These are phyloP conservation scores for Acropternis orthonyx DNA, from an alignment of 2,797 vertebrate species.

Conservation along the genomic window DNA sequence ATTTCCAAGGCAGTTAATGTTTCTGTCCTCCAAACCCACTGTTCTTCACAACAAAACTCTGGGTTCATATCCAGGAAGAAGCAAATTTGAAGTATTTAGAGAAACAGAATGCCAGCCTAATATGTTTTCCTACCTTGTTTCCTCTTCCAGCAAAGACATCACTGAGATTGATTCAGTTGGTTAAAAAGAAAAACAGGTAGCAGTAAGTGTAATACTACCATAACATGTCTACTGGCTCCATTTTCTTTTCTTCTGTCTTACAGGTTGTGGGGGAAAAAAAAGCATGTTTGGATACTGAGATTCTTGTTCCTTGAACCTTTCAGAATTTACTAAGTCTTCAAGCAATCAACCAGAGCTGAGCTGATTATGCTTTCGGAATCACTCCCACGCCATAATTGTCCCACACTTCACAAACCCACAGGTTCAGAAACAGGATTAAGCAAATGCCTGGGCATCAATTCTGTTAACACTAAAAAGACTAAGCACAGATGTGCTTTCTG, in stretches of 20 bases:
- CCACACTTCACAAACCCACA: background rate
- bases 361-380: background rate
- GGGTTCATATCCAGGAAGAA: background rate
- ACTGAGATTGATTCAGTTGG: background rate
- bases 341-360: fast-evolving
- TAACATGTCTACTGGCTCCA: background rate
- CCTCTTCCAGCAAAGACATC: background rate
- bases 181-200: background rate
- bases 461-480: background rate
- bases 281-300: background rate
- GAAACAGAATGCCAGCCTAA: background rate
- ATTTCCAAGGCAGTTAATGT: fast-evolving
- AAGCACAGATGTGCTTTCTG: background rate
- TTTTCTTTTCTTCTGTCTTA: background rate
- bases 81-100: background rate
- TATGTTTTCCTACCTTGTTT: background rate
- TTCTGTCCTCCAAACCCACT: background rate
- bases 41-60: background rate
- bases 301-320: too few relatives aligned
- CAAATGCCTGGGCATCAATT: background rate
- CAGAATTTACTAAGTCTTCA: background rate
- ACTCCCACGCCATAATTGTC: background rate
- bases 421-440: background rate
- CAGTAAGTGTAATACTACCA: background rate
- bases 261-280: background rate